phyloP scores from a whole-genome alignment of 2,113 vertebrate genomes.

The Calonectris borealis region DNA sequence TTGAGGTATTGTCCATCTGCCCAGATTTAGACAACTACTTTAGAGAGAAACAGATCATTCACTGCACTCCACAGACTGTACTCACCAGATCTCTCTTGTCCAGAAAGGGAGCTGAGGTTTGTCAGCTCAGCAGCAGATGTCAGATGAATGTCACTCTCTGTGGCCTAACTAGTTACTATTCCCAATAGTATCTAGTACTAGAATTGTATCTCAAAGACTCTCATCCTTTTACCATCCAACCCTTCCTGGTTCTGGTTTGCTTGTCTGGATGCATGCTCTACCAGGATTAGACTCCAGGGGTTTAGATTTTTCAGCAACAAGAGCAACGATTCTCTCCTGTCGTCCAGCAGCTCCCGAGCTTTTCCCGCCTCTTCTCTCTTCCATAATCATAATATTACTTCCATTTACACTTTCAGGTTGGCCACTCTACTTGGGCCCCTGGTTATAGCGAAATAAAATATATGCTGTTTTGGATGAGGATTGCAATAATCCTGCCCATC shows the following conservation, averaged over 20 bases:
- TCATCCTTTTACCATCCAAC: neutral
- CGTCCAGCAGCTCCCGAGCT: neutral
- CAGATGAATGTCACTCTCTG: neutral
- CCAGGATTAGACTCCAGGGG: neutral
- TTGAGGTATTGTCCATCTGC: neutral
- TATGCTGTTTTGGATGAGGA: neutral
- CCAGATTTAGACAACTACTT: neutral
- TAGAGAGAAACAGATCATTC: neutral
- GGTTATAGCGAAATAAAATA: neutral
- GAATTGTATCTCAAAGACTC: neutral
- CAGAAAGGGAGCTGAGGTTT: neutral
- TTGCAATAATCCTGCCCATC: neutral
- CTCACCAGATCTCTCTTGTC: neutral
- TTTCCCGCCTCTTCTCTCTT: neutral
- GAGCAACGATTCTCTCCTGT: accelerated
- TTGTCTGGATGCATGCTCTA: neutral
- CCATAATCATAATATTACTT: neutral
- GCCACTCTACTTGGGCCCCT: neutral
- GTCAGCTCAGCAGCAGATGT: neutral
- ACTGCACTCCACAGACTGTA: neutral
- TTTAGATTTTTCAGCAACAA: neutral
- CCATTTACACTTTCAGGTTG: neutral
- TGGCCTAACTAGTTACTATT: neutral
- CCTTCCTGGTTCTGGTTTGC: neutral
- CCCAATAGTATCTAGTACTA: too few species aligned